Percentiles rank a stretch among this genome's conserved stretches.
phyloP scores from a whole-genome alignment of 2,113 vertebrate genomes.

The Oxyruncus cristatus region DNA sequence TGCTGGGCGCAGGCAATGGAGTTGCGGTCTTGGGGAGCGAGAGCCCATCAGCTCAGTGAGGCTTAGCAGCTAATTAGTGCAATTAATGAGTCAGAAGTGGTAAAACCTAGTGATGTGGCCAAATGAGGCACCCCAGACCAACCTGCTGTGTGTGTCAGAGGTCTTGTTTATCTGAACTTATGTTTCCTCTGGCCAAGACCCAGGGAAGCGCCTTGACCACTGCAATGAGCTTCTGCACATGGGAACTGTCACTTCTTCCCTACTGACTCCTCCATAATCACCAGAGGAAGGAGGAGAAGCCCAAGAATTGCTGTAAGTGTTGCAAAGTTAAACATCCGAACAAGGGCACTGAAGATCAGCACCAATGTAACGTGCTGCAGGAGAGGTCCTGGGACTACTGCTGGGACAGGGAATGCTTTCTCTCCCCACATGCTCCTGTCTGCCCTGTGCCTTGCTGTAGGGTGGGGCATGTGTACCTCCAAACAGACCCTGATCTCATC shows the following conservation, averaged over 20 bases:
- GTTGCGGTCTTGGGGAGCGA: not conserved
- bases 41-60: not conserved
- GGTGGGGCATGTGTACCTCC: not conserved
- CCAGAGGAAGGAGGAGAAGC: not conserved
- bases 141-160: not conserved
- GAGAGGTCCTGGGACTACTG: not conserved
- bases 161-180: not conserved
- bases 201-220: not conserved
- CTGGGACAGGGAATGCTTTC: not conserved
- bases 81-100: not conserved
- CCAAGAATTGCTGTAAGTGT: not conserved
- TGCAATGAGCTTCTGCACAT: not conserved
- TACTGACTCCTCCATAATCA: not conserved
- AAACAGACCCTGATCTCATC: not conserved
- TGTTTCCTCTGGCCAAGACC: not conserved
- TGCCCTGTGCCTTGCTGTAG: not conserved
- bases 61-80: not conserved
- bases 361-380: rapidly evolving
- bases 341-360: not conserved
- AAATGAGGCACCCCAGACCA: not conserved
- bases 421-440: not conserved
- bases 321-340: not conserved
- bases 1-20: not conserved
- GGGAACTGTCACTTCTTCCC: not conserved
- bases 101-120: not conserved